Conservation (phyloP, 2,113 vertebrate genomes). For the Psettodes erumei region DNA sequence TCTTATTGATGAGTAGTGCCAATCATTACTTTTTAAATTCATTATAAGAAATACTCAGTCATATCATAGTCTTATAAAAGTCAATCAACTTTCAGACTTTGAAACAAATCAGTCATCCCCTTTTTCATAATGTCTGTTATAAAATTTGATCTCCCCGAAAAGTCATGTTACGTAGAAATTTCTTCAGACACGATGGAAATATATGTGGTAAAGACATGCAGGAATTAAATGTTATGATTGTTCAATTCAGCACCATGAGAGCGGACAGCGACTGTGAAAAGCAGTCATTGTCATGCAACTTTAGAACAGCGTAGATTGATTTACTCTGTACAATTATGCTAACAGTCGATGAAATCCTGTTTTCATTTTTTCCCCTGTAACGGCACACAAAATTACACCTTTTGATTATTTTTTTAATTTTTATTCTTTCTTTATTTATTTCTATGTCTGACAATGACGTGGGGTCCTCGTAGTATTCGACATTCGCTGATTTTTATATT, state of each 20-base stretch:
- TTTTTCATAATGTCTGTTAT: background rate
- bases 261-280: slow-evolving; percentile 8
- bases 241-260: slow-evolving; percentile 3
- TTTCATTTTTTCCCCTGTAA: background rate
- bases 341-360: too few relatives aligned
- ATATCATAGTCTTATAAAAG: background rate
- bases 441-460: rapidly evolving
- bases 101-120: background rate
- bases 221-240: background rate
- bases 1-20: too few relatives aligned
- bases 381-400: rapidly evolving
- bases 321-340: background rate
- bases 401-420: background rate
- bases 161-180: background rate
- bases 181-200: background rate
- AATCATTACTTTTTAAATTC: too few relatives aligned
- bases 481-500: background rate
- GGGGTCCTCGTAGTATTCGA: background rate
- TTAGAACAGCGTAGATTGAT: background rate
- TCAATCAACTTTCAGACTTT: background rate
- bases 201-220: background rate
- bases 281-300: rapidly evolving
- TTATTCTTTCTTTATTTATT: background rate
- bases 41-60: background rate
- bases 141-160: background rate